Conservation (phyloP, 2,797 vertebrate species). For the Hyperoplus immaculatus region DNA sequence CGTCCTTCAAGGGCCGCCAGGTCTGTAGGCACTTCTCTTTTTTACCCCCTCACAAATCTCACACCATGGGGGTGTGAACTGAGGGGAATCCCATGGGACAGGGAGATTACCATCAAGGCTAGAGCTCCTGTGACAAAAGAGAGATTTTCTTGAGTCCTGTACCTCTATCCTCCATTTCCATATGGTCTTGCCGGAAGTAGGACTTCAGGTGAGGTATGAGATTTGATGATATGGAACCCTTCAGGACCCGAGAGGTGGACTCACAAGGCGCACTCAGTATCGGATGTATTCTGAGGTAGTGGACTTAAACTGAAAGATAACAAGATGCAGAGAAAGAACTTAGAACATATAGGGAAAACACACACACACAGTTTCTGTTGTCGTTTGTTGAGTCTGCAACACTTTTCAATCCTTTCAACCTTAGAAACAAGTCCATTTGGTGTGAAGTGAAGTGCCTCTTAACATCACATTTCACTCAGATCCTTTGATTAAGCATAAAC, state of each 20-base stretch:
- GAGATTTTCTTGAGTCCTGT: slow-evolving; percentile 78
- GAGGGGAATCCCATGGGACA: slow-evolving; percentile 77
- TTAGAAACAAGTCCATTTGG: not conserved
- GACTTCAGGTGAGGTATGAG: slow-evolving; percentile 51
- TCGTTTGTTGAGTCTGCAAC: not conserved
- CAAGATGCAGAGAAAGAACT: not conserved
- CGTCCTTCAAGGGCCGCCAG: slow-evolving; percentile 75
- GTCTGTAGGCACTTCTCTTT: slow-evolving; percentile 76
- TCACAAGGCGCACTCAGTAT: slow-evolving; percentile 28
- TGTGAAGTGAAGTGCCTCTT: slow-evolving; percentile 5
- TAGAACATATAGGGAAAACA: not conserved
- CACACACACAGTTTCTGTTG: not conserved
- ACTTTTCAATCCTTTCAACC: not conserved
- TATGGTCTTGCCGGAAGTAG: slow-evolving; percentile 37
- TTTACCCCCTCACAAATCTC: slow-evolving; percentile 77
- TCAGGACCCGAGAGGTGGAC: slow-evolving; percentile 21
- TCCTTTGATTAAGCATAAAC: not conserved
- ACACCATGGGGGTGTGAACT: slow-evolving; percentile 81
- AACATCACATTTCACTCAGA: not conserved
- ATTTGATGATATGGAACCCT: slow-evolving; percentile 37
- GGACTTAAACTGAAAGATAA: not conserved
- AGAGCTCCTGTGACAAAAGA: slow-evolving; percentile 79
- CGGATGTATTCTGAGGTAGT: not conserved
- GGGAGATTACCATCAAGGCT: slow-evolving; percentile 81
- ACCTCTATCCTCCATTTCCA: slow-evolving; percentile 57